Percentiles rank a stretch among this genome's conserved stretches.
phyloP scores from a whole-genome alignment of 1,140 invertebrate genomes.

The Parapsyche elsis region DNA sequence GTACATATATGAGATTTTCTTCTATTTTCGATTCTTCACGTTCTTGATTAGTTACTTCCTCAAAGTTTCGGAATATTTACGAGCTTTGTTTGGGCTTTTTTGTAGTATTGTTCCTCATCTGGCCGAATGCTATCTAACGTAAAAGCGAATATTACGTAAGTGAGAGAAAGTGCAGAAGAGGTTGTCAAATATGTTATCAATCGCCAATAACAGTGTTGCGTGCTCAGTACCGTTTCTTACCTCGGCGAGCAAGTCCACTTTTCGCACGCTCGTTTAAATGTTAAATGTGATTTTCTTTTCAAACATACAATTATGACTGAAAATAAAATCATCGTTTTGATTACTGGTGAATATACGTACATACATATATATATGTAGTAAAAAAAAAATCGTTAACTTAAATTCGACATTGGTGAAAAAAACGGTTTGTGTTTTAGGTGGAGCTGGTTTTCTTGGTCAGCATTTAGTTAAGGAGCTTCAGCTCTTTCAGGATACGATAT shows the following conservation, averaged over 20 bases:
- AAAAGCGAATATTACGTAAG: background rate
- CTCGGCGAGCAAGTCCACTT: background rate
- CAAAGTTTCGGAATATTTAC: no score
- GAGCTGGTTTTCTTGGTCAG: conserved; percentile 75
- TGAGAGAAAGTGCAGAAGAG: conserved; percentile 19
- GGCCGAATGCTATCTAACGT: background rate
- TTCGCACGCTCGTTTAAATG: background rate
- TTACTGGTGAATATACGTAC: conserved; percentile 54
- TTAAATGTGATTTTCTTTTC: background rate
- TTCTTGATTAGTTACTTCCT: no score
- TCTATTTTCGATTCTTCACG: no score
- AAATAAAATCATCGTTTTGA: conserved; percentile 51
- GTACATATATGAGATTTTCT: no score
- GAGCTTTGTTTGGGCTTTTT: no score
- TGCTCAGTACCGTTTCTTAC: background rate
- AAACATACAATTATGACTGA: conserved; percentile 19
- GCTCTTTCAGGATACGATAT: conserved; percentile 63
- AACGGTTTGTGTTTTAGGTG: conserved; percentile 63
- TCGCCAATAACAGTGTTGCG: background rate
- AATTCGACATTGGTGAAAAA: conserved; percentile 5
- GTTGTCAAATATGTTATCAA: conserved; percentile 12
- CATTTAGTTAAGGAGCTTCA: conserved; percentile 71
- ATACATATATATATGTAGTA: no score
- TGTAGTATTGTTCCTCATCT: no score
- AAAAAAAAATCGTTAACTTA: background rate